Conservation (phyloP, 2,797 vertebrate genomes). For the Pterois miles region DNA sequence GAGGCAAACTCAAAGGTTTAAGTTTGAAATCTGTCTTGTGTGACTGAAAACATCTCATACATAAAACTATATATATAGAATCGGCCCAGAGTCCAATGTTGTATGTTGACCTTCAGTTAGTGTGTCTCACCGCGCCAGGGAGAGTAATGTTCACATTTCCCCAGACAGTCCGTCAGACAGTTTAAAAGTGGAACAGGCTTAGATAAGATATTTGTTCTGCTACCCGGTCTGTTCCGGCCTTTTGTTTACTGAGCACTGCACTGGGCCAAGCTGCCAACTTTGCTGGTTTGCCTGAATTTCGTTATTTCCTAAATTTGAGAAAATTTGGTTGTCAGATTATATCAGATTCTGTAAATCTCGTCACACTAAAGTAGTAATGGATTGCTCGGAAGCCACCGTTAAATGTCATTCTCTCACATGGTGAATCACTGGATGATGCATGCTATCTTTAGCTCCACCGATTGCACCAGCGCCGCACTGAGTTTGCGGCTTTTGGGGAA, state of each 20-base stretch:
- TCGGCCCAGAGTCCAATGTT: not conserved
- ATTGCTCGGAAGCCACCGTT: not conserved
- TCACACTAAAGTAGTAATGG: not conserved
- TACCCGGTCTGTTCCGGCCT: slow-evolving; percentile 11
- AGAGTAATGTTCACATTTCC: slow-evolving; percentile 14
- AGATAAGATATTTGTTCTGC: slow-evolving; percentile 47
- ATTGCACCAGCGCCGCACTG: slow-evolving; percentile 24
- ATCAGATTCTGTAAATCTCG: not conserved
- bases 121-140: not conserved
- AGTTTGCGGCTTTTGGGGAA: slow-evolving; percentile 55
- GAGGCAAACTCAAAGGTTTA: not conserved
- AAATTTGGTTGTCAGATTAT: too few species aligned
- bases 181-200: slow-evolving; percentile 42
- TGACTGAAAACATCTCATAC: not conserved
- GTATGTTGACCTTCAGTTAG: not conserved
- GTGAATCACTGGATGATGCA: slow-evolving; percentile 23
- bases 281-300: not conserved
- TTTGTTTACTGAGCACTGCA: slow-evolving; percentile 33
- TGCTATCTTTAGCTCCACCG: slow-evolving; percentile 40
- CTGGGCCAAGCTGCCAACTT: slow-evolving; percentile 6
- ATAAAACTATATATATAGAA: not conserved
- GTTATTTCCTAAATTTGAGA: not conserved
- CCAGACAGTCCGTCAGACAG: slow-evolving; percentile 28
- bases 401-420: slow-evolving; percentile 37
- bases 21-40: not conserved